phyloP scores from a whole-genome alignment of 2,797 vertebrate genomes.

The Acomys russatus region DNA sequence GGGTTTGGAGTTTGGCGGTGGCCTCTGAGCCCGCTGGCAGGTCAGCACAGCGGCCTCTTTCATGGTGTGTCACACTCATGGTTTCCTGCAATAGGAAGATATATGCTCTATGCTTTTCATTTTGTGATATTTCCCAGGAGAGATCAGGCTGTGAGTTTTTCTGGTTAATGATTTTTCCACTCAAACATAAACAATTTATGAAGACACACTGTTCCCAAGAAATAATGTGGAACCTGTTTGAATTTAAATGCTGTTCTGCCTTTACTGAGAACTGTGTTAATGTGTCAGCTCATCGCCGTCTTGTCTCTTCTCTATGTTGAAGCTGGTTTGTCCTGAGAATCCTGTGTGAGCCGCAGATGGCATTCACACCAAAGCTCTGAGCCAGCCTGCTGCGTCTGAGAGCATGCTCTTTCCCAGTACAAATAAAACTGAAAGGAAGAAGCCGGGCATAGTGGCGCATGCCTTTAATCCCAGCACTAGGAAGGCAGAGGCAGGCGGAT shows the following conservation, averaged over 20 bases:
- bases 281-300: fast-evolving
- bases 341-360: fast-evolving
- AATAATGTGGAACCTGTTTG: neutral
- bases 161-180: neutral
- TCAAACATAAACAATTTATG: neutral
- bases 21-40: neutral
- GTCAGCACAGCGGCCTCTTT: neutral
- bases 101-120: neutral
- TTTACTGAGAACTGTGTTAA: neutral
- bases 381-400: neutral
- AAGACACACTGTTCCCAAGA: neutral
- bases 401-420: fast-evolving
- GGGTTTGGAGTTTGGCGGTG: neutral
- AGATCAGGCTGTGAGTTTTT: neutral
- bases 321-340: fast-evolving
- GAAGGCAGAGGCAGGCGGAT: too few relatives aligned
- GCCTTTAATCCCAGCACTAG: too few relatives aligned
- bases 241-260: neutral
- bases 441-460: too few relatives aligned
- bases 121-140: constrained; percentile 19
- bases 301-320: neutral
- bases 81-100: constrained; percentile 21
- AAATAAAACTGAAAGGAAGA: neutral
- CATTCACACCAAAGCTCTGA: neutral
- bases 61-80: neutral